Evolutionary conservation across 2,797 vertebrate genomes (phyloP).

Genomic region (Limnodromus scolopaceus): DNA sequence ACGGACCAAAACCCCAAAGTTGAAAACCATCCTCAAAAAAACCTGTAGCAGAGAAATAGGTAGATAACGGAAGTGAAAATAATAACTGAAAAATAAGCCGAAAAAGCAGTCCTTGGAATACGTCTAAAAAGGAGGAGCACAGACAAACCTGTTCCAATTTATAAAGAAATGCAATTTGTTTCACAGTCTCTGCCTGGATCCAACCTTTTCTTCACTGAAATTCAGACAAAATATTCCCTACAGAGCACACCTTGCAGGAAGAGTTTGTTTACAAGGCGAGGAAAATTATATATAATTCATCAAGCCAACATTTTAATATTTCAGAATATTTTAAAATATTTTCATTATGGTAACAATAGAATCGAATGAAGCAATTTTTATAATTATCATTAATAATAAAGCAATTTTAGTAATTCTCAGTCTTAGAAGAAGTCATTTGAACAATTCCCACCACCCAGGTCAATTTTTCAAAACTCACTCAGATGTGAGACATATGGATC

Average conservation of each 20-base stretch:
- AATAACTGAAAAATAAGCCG: not conserved
- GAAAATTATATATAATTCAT: not conserved
- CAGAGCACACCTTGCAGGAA: not conserved
- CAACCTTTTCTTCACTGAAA: not conserved
- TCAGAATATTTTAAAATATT: not conserved
- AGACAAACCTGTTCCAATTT: not conserved
- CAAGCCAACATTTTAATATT: not conserved
- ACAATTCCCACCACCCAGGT: not conserved
- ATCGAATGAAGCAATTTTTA: not conserved
- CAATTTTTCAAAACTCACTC: not conserved
- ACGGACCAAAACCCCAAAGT: accelerated
- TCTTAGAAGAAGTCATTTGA: not conserved
- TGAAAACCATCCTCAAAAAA: not conserved
- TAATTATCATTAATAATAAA: not conserved
- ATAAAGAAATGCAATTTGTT: not conserved
- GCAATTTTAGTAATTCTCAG: not conserved
- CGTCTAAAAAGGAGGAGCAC: too few species aligned
- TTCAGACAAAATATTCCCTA: not conserved
- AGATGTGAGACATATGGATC: not conserved
- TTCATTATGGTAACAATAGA: not conserved
- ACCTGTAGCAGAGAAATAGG: not conserved
- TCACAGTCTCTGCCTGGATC: not conserved
- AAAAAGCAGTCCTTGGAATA: not conserved
- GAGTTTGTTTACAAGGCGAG: not conserved
- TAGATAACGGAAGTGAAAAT: not conserved